Conservation (phyloP, 1,140 invertebrate genomes). For the Venturia canescens region DNA sequence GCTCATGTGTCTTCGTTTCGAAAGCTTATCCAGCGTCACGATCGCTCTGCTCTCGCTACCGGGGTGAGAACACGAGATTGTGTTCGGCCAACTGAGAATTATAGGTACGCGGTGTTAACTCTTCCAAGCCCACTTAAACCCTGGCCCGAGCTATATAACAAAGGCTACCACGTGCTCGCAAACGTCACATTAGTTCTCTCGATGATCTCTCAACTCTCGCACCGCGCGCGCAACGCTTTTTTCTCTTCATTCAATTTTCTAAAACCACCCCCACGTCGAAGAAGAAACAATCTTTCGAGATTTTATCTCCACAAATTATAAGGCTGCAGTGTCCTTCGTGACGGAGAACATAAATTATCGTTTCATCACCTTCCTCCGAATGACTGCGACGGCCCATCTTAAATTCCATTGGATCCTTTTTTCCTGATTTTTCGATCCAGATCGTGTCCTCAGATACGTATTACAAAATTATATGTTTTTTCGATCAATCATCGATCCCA, state of each 20-base stretch:
- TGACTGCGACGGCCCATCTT: too few species aligned
- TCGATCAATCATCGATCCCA: too few species aligned
- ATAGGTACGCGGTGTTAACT: constrained; percentile 38
- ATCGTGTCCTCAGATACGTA: too few species aligned
- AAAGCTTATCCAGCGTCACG: constrained; percentile 42
- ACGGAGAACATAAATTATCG: too few species aligned
- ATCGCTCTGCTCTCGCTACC: constrained; percentile 30
- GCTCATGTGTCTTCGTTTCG: constrained; percentile 40
- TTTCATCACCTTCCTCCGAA: too few species aligned
- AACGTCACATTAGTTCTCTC: constrained; percentile 41
- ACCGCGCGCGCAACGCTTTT: background rate
- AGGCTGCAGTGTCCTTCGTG: too few species aligned
- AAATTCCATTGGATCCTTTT: too few species aligned
- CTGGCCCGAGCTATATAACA: background rate
- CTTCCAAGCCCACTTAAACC: constrained; percentile 34
- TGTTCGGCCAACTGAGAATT: constrained; percentile 28
- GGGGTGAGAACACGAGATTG: background rate
- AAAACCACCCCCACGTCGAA: background rate
- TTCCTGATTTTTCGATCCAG: too few species aligned
- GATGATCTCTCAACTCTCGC: constrained; percentile 20
- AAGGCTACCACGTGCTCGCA: background rate
- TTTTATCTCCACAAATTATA: too few species aligned
- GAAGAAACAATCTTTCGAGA: too few species aligned
- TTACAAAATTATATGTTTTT: too few species aligned
- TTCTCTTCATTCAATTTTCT: background rate